Base-by-base conservation (phyloP, 2,888 invertebrate genomes). In the Caenorhabditis sp. region DNA sequence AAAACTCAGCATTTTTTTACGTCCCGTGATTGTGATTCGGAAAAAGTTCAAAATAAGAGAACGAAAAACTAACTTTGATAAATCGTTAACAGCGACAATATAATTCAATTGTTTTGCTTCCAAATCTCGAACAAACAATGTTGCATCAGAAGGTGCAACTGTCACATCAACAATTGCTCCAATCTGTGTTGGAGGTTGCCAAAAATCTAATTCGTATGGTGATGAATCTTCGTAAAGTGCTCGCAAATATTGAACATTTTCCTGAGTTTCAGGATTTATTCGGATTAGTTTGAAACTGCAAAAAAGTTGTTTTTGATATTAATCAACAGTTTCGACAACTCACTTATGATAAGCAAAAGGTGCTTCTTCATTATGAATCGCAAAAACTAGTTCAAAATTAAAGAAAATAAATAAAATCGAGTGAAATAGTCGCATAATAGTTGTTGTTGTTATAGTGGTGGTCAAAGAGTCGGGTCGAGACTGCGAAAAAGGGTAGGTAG, bases 271-370 rank as follows among this genome's bases (percentile, higher is more conserved):
- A 17, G 86, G 86, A 27, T 78, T 85, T 54, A 86, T 83, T 50
- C 86, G 81, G 21, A 85, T 78, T 49, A 86, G 74, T 67, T 86
- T 86, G 82, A 84, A 87, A 55, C 86, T 86, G 74, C 62, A 83
- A 77, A 36, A 24, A 26, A 17, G 23, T 1, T 12, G 12, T 14
- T 54, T n/a, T 26, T 59, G 6, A 1, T 8, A 3, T 24, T 8
- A 3, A 55, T 10, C 24, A 26, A 53, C 6, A 51, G 62, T 0
- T 8, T n/a, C n/a, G n/a, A 21, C 27, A 27, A 58, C 70, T 72
- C 21, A 67, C 66, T 72, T 64, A 36, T 62, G 71, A 63, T 63
- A 72, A 8, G 37, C 61, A 5, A 66, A 62, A 3, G 59, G 27
- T 4, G 66, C 31, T 6, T 70, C 70, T 10, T 62, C 55, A 43